These are phyloP conservation scores for Conus betulinus DNA, from an alignment of 1,140 invertebrate species.

Conservation along the genomic window DNA sequence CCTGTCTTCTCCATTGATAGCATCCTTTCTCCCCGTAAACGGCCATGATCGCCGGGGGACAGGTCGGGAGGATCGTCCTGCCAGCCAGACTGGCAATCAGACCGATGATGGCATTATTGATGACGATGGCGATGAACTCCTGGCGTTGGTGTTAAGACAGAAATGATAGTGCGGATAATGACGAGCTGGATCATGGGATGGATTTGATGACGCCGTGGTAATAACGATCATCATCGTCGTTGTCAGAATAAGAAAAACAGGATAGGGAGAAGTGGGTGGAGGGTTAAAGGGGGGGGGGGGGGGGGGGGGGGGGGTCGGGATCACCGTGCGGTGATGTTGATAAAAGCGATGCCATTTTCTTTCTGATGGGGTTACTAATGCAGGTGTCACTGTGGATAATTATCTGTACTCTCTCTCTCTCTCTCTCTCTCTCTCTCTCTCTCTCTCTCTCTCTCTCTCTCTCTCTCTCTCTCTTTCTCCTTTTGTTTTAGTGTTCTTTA, in stretches of 20 bases:
- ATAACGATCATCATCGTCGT: background rate
- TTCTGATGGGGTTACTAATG: background rate
- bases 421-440: no score
- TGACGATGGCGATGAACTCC: background rate
- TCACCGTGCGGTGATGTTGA: background rate
- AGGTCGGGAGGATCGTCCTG: background rate
- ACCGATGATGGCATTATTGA: background rate
- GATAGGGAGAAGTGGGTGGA: no score
- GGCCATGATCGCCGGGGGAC: no score
- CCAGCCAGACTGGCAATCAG: background rate
- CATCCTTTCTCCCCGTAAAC: background rate
- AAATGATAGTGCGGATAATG: background rate
- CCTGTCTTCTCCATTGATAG: background rate
- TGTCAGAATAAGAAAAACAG: background rate
- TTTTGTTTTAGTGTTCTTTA: no score
- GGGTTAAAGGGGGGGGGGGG: no score
- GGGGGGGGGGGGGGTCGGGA: no score
- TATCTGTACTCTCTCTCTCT: no score
- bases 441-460: no score
- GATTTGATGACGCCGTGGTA: background rate
- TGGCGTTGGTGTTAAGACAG: background rate
- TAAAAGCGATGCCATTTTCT: background rate
- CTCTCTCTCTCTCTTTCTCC: no score
- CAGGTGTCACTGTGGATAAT: no score
- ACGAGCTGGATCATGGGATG: background rate